phyloP scores from a whole-genome alignment of 2,797 vertebrate species.

The Eulemur coronatus region DNA sequence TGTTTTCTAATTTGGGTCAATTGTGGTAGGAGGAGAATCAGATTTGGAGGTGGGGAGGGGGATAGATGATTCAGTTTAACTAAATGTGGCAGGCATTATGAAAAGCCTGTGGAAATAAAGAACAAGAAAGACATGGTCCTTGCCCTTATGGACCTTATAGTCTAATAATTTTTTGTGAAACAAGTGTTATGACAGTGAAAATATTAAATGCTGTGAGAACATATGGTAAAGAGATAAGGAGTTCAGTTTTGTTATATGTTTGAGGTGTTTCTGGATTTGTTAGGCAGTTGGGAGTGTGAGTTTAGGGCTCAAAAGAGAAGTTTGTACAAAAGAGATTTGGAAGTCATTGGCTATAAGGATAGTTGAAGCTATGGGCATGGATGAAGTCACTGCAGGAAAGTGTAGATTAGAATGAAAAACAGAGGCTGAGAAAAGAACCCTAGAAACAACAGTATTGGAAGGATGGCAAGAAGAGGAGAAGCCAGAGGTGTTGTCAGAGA shows the following conservation, averaged over 20 bases:
- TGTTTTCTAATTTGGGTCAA: neutral
- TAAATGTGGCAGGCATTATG: neutral
- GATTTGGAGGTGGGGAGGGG: neutral
- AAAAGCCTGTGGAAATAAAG: neutral
- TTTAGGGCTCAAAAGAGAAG: neutral
- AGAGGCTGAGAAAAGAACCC: neutral
- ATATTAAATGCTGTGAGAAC: neutral
- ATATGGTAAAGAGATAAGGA: neutral
- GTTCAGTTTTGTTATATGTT: neutral
- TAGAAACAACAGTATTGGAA: neutral
- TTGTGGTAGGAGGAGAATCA: constrained; percentile 12
- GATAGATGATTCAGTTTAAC: neutral
- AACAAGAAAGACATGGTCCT: neutral
- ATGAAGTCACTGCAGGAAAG: neutral
- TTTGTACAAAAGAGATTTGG: neutral
- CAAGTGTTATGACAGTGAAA: neutral
- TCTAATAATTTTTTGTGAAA: neutral
- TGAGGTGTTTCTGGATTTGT: neutral
- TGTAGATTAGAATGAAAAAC: neutral
- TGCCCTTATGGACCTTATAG: neutral
- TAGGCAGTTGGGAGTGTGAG: neutral
- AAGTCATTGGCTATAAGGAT: neutral
- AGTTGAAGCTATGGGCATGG: neutral
- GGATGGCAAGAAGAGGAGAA: neutral
- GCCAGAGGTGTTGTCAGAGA: neutral